Evolutionary conservation across 2,113 vertebrate species (phyloP), one percentile per base, ranked within the genome.

Genomic region (Cranoglanis bouderius): DNA sequence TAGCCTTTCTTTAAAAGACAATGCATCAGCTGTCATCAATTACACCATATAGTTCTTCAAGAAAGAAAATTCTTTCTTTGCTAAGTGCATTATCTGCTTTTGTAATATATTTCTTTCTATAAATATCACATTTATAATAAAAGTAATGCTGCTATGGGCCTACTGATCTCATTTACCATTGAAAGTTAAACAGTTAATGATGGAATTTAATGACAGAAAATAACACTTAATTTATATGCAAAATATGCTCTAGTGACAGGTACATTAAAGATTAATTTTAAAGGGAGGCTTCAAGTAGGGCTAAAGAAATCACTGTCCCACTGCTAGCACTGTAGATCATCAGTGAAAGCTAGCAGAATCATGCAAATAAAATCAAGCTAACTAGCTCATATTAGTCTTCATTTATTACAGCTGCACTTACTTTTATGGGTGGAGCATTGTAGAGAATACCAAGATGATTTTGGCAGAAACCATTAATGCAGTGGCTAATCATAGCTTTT

Each of bases 171-270:
- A 90, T 85, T 90, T 88, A 63, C 72, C 91, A 87, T 75, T 38
- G 88, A 43, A 88, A 89, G 92, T 92, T 93, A 91, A 94, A 91
- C 82, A 80, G 81, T 82, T 91, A 87, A 90, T 90, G 84, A 90
- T 89, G 80, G 40, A 43, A 90, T 81, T 91, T 90, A 91, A 82
- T 70, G 57, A 88, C 72, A 78, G 40, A 88, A 55, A 88, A n/a
- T 49, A 32, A 83, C 77, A 24, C 57, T 78, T 78, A 51, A 51
- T 43, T 75, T 26, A 43, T 21, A 51, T 51, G 14, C n/a, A n/a
- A 51, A 78, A 78, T 78, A 78, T 78, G 26, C 43, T 78, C 19
- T 74, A 74, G 18, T 40, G 35, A 21, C 18, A 74, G 70, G 6
- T 74, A 24, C 43, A 29, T 43, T 12, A 75, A 43, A 38, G 18